Evolutionary conservation across 2,888 invertebrate genomes (phyloP).

Genomic region (Muscina levida): DNA sequence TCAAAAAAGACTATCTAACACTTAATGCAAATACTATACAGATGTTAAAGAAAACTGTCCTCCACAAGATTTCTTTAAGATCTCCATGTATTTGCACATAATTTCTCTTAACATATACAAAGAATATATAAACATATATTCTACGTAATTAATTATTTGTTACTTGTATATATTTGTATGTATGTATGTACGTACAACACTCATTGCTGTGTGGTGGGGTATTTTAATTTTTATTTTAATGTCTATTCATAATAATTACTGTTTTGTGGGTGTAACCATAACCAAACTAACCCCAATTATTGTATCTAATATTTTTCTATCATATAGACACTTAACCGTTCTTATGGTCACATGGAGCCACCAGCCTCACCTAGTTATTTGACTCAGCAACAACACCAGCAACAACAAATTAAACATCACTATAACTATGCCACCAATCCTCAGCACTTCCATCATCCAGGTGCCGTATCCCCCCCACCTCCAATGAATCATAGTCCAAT

Average conservation of each 20-base stretch:
- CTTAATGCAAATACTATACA: neutral
- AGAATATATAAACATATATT: too few relatives aligned
- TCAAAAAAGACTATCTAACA: too few relatives aligned
- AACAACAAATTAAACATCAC: conserved; percentile 71
- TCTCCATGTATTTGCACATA: too few relatives aligned
- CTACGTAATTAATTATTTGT: too few relatives aligned
- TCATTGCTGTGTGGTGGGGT: neutral
- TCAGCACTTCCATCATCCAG: conserved; percentile 79
- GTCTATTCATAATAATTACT: neutral
- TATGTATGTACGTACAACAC: neutral
- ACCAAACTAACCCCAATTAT: conserved; percentile 61
- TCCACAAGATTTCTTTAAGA: too few relatives aligned
- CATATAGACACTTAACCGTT: conserved; percentile 76
- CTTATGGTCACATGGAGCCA: conserved; percentile 70
- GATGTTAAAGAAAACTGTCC: too few relatives aligned
- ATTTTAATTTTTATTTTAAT: neutral
- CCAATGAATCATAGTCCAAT: conserved; percentile 72
- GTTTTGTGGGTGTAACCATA: conserved; percentile 47
- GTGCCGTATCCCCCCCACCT: conserved; percentile 78
- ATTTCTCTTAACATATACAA: too few relatives aligned
- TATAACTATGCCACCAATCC: conserved; percentile 75
- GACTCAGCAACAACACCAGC: conserved; percentile 69
- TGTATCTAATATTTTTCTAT: conserved; percentile 44
- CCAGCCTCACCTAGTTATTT: conserved; percentile 78
- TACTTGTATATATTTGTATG: neutral